Conservation (phyloP, 2,113 vertebrate species). For the Willisornis vidua region DNA sequence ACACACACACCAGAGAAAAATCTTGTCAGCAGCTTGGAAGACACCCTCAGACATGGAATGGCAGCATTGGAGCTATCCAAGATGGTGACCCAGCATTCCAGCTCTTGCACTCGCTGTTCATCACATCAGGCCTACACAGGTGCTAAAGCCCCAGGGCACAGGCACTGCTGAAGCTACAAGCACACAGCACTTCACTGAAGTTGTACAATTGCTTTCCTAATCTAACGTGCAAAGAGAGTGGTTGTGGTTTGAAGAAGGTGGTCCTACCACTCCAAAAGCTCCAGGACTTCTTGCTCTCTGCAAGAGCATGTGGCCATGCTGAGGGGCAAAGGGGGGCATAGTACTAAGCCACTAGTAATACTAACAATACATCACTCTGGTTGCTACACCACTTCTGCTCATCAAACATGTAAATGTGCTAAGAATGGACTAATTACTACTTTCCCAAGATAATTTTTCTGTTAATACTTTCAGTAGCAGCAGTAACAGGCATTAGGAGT, state of each 20-base stretch:
- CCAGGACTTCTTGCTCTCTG: not conserved
- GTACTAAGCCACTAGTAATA: not conserved
- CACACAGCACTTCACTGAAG: not conserved
- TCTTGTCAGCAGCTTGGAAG: not conserved
- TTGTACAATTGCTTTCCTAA: not conserved
- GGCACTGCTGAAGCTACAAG: not conserved
- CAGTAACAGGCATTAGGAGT: not conserved
- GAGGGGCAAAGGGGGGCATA: fast-evolving
- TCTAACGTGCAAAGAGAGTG: not conserved
- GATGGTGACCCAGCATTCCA: not conserved
- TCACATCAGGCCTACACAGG: no score
- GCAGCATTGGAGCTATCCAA: not conserved
- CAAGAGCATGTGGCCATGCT: not conserved
- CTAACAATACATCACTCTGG: not conserved
- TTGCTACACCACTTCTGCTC: not conserved
- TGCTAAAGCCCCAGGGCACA: not conserved
- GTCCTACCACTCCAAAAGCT: not conserved
- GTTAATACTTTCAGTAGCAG: not conserved
- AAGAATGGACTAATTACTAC: not conserved
- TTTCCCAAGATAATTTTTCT: not conserved
- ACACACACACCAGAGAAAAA: not conserved
- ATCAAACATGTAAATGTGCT: not conserved
- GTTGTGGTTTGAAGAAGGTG: not conserved
- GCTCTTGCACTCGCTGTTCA: not conserved
- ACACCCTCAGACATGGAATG: not conserved